Base-by-base conservation (phyloP, 2,888 invertebrate genomes). In the Caenorhabditis virilis region DNA sequence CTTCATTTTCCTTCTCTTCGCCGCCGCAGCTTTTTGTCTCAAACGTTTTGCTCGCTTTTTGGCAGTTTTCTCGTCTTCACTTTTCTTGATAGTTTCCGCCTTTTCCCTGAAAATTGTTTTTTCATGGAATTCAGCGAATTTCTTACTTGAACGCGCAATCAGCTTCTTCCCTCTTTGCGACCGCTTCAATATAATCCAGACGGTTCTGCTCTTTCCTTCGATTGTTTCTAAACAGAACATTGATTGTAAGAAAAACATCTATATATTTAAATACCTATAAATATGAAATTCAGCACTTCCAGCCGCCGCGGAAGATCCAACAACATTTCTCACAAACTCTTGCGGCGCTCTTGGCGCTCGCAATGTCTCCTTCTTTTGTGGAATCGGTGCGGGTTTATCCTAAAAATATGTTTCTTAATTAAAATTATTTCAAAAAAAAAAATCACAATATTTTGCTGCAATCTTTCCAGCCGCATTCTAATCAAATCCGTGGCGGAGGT, bases 231-330 rank as follows among this genome's bases (percentile, higher is more conserved):
- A 85, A 97, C 97, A 97, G 23, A 23, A 36, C 18, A 25, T 20
- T 48, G 16, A 20, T 30, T 47, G 5, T 25, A 50, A 16, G 13
- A 39, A 7, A 38, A 16, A 13, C 2, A 16, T 36, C 15, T 6
- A 11, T 35, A 9, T 30, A 9, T n/a, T n/a, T n/a, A n/a, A n/a
- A n/a, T 0, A 98, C 95, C 85, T 97, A 95, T 85, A 98, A 95
- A 97, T 95, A 85, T 98, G 97, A 85, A 98, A 98, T 85, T 98
- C 98, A 9, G 98, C 97, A 64, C 95, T 95, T 1, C 98, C 98
- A 30, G 97, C 98, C 18, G 98, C 98, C 26, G 98, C 98, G 86
- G 95, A 94, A 0, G 95, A 97, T n/a, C 97, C 97, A 93, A 97
- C 97, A 2, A 97, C 95, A 88, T 98, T 98, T 56, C 95, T 88